Conservation (phyloP, 2,888 invertebrate species). For the Meliscaeva auricollis region DNA sequence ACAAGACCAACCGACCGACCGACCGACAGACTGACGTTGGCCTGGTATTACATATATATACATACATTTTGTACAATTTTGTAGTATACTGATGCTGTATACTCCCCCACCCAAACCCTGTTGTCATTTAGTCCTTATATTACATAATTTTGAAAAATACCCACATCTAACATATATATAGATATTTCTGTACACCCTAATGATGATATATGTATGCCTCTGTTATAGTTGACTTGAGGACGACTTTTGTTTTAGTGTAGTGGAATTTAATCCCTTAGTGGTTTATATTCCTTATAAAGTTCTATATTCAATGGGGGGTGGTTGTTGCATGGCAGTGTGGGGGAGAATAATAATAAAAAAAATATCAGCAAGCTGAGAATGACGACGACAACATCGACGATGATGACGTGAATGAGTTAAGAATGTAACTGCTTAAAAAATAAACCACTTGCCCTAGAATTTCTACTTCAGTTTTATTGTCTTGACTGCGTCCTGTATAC, state of each 20-base stretch:
- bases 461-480: constrained; percentile 71
- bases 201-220: constrained; percentile 4
- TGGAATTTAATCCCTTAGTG: constrained; percentile 54
- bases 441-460: constrained; percentile 72
- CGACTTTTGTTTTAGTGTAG: constrained; percentile 35
- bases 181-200: constrained; percentile 9
- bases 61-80: constrained; percentile 31
- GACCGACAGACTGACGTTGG: constrained; percentile 20
- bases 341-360: not conserved
- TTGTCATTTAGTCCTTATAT: not conserved
- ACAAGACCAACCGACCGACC: too few relatives aligned
- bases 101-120: not conserved
- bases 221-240: constrained; percentile 7
- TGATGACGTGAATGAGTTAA: constrained; percentile 46
- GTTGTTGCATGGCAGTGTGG: not conserved
- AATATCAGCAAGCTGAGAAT: not conserved
- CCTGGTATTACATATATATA: not conserved
- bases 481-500: constrained; percentile 18
- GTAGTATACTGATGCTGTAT: too few relatives aligned
- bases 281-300: constrained; percentile 15
- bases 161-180: not conserved
- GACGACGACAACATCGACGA: constrained; percentile 6
- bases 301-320: not conserved
- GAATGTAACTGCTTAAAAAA: constrained; percentile 61
- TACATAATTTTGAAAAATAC: constrained; percentile 3